Conservation (phyloP, 2,797 vertebrate species). For the Telmatherina bonti region DNA sequence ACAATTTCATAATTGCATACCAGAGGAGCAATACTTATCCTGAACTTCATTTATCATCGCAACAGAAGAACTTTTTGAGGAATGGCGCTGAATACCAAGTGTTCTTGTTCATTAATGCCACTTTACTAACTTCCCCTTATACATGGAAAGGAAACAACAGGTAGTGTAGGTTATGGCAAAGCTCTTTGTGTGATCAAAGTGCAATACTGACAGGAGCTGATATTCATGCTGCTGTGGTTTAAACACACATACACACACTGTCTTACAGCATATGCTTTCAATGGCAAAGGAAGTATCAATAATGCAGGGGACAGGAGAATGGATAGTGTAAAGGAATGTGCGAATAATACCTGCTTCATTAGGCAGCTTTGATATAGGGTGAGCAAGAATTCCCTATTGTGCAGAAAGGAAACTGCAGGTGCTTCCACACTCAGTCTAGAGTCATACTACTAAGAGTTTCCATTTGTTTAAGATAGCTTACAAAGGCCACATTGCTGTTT, state of each 20-base stretch:
- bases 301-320: conserved; percentile 40
- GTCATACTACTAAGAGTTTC: background rate
- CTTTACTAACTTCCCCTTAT: conserved; percentile 26
- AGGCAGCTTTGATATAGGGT: conserved; percentile 26
- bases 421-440: conserved; percentile 57
- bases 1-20: conserved; percentile 27
- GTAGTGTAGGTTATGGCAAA: conserved; percentile 24
- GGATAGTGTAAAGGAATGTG: conserved; percentile 52
- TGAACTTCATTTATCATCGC: conserved; percentile 6
- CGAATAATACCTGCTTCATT: conserved; percentile 27
- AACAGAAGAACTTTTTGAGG: background rate
- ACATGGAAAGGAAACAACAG: conserved; percentile 50
- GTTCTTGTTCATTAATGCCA: conserved; percentile 1
- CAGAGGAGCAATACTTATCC: conserved; percentile 19
- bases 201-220: conserved; percentile 11
- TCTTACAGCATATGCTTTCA: background rate
- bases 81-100: background rate
- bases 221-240: background rate
- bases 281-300: conserved; percentile 54
- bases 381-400: conserved; percentile 65
- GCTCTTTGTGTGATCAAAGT: background rate
- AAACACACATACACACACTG: conserved; percentile 7
- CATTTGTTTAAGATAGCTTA: conserved; percentile 11
- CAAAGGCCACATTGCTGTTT: conserved; percentile 8
- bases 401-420: conserved; percentile 70